Evolutionary conservation across 2,113 vertebrate genomes (phyloP).

Genomic region (Sula dactylatra): DNA sequence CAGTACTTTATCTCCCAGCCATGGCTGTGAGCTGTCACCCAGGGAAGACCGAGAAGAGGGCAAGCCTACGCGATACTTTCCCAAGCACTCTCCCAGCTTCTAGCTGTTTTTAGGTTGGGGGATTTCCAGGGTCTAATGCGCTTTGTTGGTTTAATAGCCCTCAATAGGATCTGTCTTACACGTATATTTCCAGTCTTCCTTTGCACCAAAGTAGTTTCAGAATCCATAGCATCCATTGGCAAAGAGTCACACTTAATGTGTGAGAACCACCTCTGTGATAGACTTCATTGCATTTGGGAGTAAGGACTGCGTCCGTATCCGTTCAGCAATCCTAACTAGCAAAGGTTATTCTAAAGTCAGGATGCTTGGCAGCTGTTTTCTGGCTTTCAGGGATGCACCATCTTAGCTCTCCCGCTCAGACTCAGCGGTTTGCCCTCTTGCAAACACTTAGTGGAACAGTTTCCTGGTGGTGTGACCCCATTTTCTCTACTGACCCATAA

Average conservation of each 20-base stretch:
- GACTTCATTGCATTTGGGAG: not conserved
- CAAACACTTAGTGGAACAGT: not conserved
- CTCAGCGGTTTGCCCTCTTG: not conserved
- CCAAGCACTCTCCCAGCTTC: not conserved
- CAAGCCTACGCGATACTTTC: not conserved
- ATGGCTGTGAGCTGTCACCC: not conserved
- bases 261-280: not conserved
- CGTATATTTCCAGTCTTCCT: fast-evolving
- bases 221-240: not conserved
- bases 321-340: not conserved
- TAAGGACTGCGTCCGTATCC: fast-evolving
- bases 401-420: not conserved
- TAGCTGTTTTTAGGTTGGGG: not conserved
- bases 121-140: not conserved
- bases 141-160: not conserved
- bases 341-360: not conserved
- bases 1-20: not conserved
- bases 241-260: not conserved
- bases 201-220: not conserved
- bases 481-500: not conserved
- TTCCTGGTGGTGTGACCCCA: not conserved
- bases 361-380: not conserved
- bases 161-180: not conserved
- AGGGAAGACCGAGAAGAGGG: not conserved
- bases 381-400: not conserved